Base-by-base conservation (phyloP, 2,888 invertebrate species). In the Cyaniris semiargus region DNA sequence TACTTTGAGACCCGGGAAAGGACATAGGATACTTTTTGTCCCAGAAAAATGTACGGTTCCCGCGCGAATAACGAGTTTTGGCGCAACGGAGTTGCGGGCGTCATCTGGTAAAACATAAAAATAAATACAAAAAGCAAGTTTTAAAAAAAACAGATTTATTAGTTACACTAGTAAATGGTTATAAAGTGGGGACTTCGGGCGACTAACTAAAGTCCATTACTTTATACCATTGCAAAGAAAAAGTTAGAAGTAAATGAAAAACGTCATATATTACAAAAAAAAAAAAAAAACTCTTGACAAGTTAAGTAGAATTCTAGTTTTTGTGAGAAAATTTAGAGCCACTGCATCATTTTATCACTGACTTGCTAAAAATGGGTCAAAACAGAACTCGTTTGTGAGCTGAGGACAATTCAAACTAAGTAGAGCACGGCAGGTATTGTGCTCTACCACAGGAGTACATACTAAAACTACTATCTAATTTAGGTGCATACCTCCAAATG, bases 351-450 rank as follows among this genome's bases (percentile, higher is more conserved):
- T 38, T 72, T 71, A 48, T 21, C 48, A 44, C n/a, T n/a, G 13
- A 76, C 70, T 23, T 75, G 75, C 75, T 77, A 38, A 77, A 80
- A 77, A 79, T 80, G 78, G 79, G 82, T 81, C 81, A 81, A 81
- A 80, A 79, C 76, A 80, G 76, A 79, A 78, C 80, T 78, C 79
- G 81, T 82, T 83, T 81, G 82, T 80, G 21, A 38, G 10, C 71
- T 38, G 4, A n/a, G 82, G 83, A 85, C 83, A 81, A 80, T 86
- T 84, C 81, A 85, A 81, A 83, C 79, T 82, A 87, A 85, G 83
- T 84, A 81, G 84, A 85, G 85, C 86, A 84, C 83, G 82, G 79
- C 78, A 38, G 75, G 78, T 76, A 79, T 76, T 79, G 72, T 77
- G 58, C 71, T 76, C 27, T 56, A 71, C 70, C 31, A 27, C 44